Percentiles rank a stretch among this genome's conserved stretches.
Conservation (phyloP, 1,140 invertebrate species). For the Diploscapter pachys region DNA sequence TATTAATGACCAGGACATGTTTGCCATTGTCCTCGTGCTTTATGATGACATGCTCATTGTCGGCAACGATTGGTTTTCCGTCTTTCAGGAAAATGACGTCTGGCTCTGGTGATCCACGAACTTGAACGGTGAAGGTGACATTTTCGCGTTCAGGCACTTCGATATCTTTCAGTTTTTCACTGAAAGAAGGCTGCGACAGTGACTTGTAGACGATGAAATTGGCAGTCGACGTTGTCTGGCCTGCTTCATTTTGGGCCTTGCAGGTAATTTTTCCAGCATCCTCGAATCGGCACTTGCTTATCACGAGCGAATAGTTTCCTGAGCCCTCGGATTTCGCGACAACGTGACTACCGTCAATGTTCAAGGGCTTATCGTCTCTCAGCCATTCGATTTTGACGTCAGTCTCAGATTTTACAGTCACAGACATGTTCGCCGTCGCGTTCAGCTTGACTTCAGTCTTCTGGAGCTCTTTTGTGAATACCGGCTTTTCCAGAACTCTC, state of each 20-base stretch:
- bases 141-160: conserved; percentile 42
- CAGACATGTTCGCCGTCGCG: conserved; percentile 38
- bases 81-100: conserved; percentile 59
- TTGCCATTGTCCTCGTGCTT: conserved; percentile 32
- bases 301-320: conserved; percentile 58
- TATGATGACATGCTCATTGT: conserved; percentile 66
- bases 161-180: conserved; percentile 54
- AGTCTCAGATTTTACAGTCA: conserved; percentile 67
- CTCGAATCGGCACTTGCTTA: conserved; percentile 52
- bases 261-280: conserved; percentile 35
- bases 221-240: conserved; percentile 13
- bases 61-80: conserved; percentile 41
- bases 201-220: conserved; percentile 68
- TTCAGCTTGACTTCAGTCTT: conserved; percentile 45
- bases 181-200: conserved; percentile 42
- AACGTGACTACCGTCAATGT: conserved; percentile 61
- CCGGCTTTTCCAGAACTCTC: conserved; percentile 65
- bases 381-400: conserved; percentile 66
- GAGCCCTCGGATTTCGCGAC: conserved; percentile 47
- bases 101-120: conserved; percentile 54
- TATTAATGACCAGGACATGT: conserved; percentile 59
- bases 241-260: conserved; percentile 35
- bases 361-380: conserved; percentile 33
- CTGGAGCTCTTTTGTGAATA: conserved; percentile 55
- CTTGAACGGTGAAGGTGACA: conserved; percentile 40